These are phyloP conservation scores for Myopa testacea DNA, from an alignment of 2,888 invertebrate species.

Conservation along the genomic window DNA sequence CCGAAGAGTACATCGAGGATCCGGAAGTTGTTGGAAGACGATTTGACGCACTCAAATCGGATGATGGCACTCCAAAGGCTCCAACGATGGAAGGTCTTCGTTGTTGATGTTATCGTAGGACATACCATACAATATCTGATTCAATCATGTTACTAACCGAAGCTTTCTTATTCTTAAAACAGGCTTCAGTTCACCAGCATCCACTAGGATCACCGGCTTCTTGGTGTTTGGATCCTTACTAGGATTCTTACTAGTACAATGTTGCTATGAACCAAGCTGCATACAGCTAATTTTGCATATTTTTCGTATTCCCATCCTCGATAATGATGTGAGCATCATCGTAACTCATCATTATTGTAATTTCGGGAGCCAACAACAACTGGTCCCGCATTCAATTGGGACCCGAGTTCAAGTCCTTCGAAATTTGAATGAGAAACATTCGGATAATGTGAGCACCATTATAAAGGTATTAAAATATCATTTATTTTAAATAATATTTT, in stretches of 20 bases:
- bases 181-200: constrained; percentile 1
- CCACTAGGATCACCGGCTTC: constrained; percentile 17
- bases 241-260: constrained; percentile 41
- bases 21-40: constrained; percentile 79
- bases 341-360: too few species aligned
- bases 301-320: constrained; percentile 61
- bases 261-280: constrained; percentile 42
- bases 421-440: too few species aligned
- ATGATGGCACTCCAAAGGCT: constrained; percentile 64
- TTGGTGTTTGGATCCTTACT: constrained; percentile 34
- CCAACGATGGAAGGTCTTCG: constrained; percentile 61
- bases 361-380: too few species aligned
- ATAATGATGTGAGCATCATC: constrained; percentile 65
- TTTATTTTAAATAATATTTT: too few species aligned
- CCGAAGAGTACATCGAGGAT: constrained; percentile 85
- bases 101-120: constrained; percentile 21
- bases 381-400: too few species aligned
- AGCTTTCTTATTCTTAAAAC: constrained; percentile 17
- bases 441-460: too few species aligned
- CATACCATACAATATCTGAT: neutral
- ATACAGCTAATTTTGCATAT: constrained; percentile 59
- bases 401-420: too few species aligned
- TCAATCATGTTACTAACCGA: constrained; percentile 13
- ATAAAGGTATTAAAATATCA: too few species aligned
- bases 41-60: constrained; percentile 57